Conservation (phyloP, 2,113 vertebrate genomes). For the Potamarius usumacintae region DNA sequence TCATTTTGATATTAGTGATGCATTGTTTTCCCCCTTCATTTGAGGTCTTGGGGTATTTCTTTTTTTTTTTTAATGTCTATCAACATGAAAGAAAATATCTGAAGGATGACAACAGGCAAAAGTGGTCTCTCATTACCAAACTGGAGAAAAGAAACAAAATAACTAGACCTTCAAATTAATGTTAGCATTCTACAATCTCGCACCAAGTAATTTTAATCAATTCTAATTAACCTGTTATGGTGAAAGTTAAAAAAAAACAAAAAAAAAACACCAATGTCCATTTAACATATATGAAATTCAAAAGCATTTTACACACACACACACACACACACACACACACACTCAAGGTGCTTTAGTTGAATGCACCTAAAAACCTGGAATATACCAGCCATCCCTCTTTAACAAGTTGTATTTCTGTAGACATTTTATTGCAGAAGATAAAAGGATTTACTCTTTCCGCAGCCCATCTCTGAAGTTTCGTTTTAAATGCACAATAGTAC, state of each 20-base stretch:
- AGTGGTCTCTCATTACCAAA: not conserved
- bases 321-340: no score
- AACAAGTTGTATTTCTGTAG: not conserved
- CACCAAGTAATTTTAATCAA: not conserved
- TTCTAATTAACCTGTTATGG: not conserved
- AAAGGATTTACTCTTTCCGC: not conserved
- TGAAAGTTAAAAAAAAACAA: not conserved
- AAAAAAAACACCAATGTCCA: not conserved
- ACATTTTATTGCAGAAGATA: conserved; percentile 5
- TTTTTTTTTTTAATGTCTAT: not conserved
- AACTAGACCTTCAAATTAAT: not conserved
- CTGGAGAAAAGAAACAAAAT: not conserved
- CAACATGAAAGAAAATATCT: not conserved
- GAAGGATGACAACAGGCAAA: not conserved
- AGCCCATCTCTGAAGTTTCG: not conserved
- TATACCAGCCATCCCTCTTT: not conserved
- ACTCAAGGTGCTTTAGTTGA: no score
- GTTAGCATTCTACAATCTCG: not conserved
- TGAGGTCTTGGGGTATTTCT: not conserved
- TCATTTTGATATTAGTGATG: not conserved
- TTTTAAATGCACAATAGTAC: not conserved
- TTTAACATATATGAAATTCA: not conserved
- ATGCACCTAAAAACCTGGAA: not conserved
- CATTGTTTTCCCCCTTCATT: not conserved
- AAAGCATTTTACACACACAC: not conserved